Evolutionary conservation across 1,140 invertebrate species (phyloP), one percentile per base, ranked within the genome.

Genomic region (Gryllus bimaculatus): DNA sequence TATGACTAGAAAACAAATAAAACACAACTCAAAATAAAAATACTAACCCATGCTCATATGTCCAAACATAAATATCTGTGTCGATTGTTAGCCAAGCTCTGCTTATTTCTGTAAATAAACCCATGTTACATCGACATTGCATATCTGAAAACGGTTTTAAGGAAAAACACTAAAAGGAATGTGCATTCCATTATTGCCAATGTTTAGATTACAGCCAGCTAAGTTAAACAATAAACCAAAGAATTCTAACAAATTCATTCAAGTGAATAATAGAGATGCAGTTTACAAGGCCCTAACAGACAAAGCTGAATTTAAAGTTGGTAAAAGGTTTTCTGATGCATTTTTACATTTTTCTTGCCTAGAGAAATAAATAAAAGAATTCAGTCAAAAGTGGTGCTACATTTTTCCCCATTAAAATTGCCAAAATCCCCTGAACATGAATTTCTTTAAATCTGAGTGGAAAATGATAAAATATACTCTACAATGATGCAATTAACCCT

Each of bases 31-130:
- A 78, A 84, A 82, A 80, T 54, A 76, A 48, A 79, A 47, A 81
- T 20, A 26, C 82, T 83, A 85, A 91, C 91, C 92, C 93, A 89
- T 95, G 92, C 86, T 96, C 94, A 88, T 95, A 98, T 74, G 94
- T 93, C 96, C 96, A 98, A 4, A 99, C 90, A 88, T 98, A 99
- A 82, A 99, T 95, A 88, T 98, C 96, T 84, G 95, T 98, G 84
- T 99, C 98, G 83, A 99, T 96, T 47, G 96, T 96, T 21, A 99
- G 86, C 97, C 97, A 99, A 0, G 97, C 97, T 84, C 98, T 89
- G 47, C 92, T 93, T 82, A 99, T 98, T 85, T 98, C 96, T 79
- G 96, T 93, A 88, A 99, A 98, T 8, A 99, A 86, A 8, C 98
- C 98, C 94, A 98, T 98, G 87, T 95, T 92, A 85, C 95, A 98